Percentiles rank a stretch among this genome's conserved stretches.
Conservation (phyloP, 1,140 invertebrate genomes). For the Ooceraea biroi region DNA sequence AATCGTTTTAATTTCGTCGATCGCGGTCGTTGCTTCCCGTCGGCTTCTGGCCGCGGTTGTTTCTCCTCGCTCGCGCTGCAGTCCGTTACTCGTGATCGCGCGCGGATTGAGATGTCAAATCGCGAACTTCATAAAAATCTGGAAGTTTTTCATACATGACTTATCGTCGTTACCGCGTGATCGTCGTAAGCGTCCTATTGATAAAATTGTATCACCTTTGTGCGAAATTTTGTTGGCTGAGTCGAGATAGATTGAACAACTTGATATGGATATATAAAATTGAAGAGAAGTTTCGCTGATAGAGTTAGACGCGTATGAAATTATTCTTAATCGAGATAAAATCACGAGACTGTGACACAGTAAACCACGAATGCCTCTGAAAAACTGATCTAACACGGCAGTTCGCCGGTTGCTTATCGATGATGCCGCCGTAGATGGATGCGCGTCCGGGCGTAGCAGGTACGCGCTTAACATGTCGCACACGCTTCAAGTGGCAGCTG, state of each 20-base stretch:
- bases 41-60: neutral
- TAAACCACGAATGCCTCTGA: slow-evolving; percentile 47
- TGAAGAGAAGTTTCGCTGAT: too few species aligned
- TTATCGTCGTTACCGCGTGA: too few species aligned
- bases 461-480: slow-evolving; percentile 62
- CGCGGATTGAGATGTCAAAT: neutral
- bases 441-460: slow-evolving; percentile 57
- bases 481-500: slow-evolving; percentile 63
- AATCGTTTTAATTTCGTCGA: slow-evolving; percentile 54
- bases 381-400: slow-evolving; percentile 50
- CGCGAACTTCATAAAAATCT: slow-evolving; percentile 30
- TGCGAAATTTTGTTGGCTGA: too few species aligned
- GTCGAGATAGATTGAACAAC: neutral
- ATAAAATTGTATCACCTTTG: slow-evolving; percentile 8
- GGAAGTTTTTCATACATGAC: neutral
- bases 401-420: slow-evolving; percentile 58
- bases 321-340: slow-evolving; percentile 11
- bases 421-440: slow-evolving; percentile 64
- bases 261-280: neutral
- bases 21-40: neutral
- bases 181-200: neutral
- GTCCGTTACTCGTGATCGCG: neutral
- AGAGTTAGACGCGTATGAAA: too few species aligned
- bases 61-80: neutral
- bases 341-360: neutral